phyloP scores from a whole-genome alignment of 2,797 vertebrate species.

The Artibeus lituratus region DNA sequence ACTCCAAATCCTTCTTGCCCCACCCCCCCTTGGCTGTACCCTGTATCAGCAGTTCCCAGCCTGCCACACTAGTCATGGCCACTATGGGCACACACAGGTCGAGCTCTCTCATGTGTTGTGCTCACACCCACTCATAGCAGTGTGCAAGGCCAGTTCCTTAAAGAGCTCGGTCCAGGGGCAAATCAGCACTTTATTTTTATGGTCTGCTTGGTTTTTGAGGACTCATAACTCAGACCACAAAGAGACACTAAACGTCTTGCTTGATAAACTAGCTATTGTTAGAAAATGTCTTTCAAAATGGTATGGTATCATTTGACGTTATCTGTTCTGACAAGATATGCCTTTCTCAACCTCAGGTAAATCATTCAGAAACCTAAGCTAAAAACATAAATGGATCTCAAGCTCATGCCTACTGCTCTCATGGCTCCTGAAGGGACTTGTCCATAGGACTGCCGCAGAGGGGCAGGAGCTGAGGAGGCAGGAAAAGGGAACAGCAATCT shows the following conservation, averaged over 20 bases:
- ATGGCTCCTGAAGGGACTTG: neutral
- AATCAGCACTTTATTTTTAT: neutral
- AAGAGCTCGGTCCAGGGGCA: neutral
- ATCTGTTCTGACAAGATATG: neutral
- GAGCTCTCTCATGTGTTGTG: neutral
- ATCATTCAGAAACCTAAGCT: neutral
- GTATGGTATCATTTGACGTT: neutral
- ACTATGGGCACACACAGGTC: no score
- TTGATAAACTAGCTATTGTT: neutral
- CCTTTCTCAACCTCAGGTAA: neutral
- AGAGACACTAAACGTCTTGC: neutral
- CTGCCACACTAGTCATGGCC: rapidly evolving
- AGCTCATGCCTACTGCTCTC: neutral
- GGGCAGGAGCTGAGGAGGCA: neutral
- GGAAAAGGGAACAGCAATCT: neutral
- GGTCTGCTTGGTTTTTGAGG: neutral
- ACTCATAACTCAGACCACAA: neutral
- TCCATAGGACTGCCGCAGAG: neutral
- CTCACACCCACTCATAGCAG: neutral
- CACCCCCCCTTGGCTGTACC: no score
- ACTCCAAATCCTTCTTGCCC: no score
- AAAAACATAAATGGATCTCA: neutral
- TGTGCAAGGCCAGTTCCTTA: neutral
- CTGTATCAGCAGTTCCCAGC: no score
- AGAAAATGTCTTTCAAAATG: neutral